These are phyloP conservation scores for Leucophenga maculata DNA, from an alignment of 2,888 invertebrate genomes.

Conservation along the genomic window DNA sequence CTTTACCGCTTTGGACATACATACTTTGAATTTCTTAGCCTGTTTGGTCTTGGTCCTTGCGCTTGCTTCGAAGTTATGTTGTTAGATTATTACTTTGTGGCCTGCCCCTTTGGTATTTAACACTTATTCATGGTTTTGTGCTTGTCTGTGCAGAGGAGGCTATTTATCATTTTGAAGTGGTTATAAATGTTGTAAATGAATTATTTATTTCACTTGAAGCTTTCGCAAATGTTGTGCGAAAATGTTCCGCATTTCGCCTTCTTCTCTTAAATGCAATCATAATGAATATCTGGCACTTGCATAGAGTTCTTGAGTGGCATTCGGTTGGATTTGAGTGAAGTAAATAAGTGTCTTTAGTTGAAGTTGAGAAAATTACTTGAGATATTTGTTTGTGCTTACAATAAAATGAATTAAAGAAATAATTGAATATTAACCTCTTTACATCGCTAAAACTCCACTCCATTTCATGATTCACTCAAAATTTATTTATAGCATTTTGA, in stretches of 20 bases:
- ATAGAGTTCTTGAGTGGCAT: too few species aligned
- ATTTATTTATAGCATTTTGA: too few species aligned
- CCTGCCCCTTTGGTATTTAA: slow-evolving; percentile 19
- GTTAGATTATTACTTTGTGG: slow-evolving; percentile 25
- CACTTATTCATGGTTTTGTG: slow-evolving; percentile 25
- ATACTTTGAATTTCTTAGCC: slow-evolving; percentile 22
- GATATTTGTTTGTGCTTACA: too few species aligned
- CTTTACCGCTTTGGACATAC: slow-evolving; percentile 4
- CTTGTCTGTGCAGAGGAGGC: slow-evolving; percentile 13
- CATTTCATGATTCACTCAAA: too few species aligned
- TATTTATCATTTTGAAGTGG: slow-evolving; percentile 25
- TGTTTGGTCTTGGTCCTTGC: background rate
- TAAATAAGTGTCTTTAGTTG: too few species aligned
- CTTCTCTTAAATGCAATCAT: slow-evolving; percentile 17
- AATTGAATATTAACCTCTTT: too few species aligned
- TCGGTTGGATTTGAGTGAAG: too few species aligned
- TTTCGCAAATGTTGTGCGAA: background rate
- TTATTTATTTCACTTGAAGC: slow-evolving; percentile 20
- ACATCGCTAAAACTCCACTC: too few species aligned
- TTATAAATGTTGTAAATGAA: slow-evolving; percentile 26
- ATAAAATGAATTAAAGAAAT: too few species aligned
- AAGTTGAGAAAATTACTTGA: too few species aligned
- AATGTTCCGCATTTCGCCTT: too few species aligned
- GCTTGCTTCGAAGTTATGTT: background rate
- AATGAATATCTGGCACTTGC: slow-evolving; percentile 1